Conservation (phyloP, 1,140 invertebrate species). For the Drosophila rufa region DNA sequence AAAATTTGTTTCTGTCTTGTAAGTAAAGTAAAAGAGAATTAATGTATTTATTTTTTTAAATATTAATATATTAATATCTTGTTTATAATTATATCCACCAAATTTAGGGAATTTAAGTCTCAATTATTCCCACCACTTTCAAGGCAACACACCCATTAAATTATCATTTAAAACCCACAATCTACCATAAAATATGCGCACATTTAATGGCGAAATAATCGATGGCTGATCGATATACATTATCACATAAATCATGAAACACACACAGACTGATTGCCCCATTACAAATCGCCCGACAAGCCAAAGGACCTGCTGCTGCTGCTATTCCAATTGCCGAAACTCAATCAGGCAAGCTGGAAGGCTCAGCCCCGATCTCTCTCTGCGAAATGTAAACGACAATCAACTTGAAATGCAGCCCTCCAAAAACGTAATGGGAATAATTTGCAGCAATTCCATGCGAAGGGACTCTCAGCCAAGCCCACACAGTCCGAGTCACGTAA, state of each 20-base stretch:
- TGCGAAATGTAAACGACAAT: slow-evolving; percentile 81
- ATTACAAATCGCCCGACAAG: slow-evolving; percentile 23
- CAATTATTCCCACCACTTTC: background rate
- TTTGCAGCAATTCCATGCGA: slow-evolving; percentile 79
- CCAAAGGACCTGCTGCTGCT: slow-evolving; percentile 2
- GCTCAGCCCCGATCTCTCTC: background rate
- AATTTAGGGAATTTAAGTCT: no score
- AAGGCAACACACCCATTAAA: background rate
- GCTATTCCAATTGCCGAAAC: slow-evolving; percentile 25
- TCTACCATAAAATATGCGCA: background rate
- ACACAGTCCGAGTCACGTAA: slow-evolving; percentile 58
- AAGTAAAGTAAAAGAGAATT: no score
- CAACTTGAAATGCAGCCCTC: slow-evolving; percentile 75
- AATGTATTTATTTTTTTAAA: no score
- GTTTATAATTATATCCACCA: no score
- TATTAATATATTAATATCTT: no score
- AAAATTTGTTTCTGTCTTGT: no score
- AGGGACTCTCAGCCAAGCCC: slow-evolving; percentile 46
- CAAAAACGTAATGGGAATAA: slow-evolving; percentile 83
- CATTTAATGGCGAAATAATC: slow-evolving; percentile 30
- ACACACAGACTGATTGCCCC: slow-evolving; percentile 21
- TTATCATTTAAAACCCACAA: background rate
- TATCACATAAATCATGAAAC: slow-evolving; percentile 25
- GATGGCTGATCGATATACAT: slow-evolving; percentile 8
- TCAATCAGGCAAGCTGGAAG: slow-evolving; percentile 48